These are phyloP conservation scores for Eupsittula cactorum DNA, from an alignment of 2,113 vertebrate species.

Conservation along the genomic window DNA sequence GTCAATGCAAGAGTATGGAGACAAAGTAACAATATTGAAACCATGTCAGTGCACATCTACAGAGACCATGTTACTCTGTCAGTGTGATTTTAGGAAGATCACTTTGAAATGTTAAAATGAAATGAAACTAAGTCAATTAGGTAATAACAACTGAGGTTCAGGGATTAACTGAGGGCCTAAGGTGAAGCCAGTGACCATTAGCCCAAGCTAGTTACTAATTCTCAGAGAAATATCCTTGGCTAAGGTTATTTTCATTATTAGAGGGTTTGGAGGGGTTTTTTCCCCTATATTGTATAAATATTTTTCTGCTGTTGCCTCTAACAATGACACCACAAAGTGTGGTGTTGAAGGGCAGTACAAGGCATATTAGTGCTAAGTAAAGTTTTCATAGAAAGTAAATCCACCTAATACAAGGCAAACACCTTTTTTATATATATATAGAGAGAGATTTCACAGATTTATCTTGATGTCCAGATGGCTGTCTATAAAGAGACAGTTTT, in stretches of 20 bases:
- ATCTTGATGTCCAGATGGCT: not conserved
- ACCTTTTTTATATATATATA: not conserved
- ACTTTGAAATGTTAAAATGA: slow-evolving; percentile 71
- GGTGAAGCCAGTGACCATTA: slow-evolving; percentile 74
- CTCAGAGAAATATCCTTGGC: slow-evolving; percentile 46
- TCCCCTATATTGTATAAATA: not conserved
- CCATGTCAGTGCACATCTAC: slow-evolving; percentile 33
- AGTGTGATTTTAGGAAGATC: slow-evolving; percentile 67
- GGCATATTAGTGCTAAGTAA: not conserved
- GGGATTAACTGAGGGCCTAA: slow-evolving; percentile 76
- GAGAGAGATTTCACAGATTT: not conserved
- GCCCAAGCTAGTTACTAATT: slow-evolving; percentile 70
- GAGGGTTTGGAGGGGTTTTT: not conserved
- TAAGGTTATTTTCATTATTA: slow-evolving; percentile 53
- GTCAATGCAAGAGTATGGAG: not conserved
- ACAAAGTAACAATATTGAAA: not conserved
- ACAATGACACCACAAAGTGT: not conserved
- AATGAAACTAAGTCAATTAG: slow-evolving; percentile 78
- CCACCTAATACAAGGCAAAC: not conserved
- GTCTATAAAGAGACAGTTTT: not conserved
- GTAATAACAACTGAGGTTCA: slow-evolving; percentile 75
- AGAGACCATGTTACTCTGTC: slow-evolving; percentile 17
- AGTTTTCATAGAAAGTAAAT: not conserved
- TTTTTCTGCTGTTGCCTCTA: not conserved
- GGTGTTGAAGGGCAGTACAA: not conserved